These are phyloP conservation scores for Boloria euphrosyne DNA, from an alignment of 2,888 invertebrate species.

Conservation along the genomic window DNA sequence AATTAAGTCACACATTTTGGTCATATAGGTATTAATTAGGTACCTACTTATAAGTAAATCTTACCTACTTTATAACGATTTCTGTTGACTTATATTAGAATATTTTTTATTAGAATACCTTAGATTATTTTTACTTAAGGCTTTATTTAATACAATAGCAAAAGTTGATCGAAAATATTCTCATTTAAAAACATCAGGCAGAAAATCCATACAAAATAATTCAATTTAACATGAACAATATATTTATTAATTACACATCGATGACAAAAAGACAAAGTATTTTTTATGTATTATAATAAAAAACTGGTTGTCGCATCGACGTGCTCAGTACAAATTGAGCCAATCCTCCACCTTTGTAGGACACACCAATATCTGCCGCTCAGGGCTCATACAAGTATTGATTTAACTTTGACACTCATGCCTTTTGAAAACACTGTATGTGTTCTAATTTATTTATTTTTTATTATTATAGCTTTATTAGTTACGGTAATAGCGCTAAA, in stretches of 20 bases:
- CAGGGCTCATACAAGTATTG: slow-evolving; percentile 38
- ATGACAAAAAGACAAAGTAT: slow-evolving; percentile 35
- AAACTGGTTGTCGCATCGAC: slow-evolving; percentile 48
- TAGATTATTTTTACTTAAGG: too few species aligned
- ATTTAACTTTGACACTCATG: slow-evolving; percentile 31
- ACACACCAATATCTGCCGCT: slow-evolving; percentile 68
- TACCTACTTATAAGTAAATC: too few species aligned
- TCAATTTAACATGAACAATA: background rate
- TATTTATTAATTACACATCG: slow-evolving; percentile 21
- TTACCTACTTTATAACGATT: too few species aligned
- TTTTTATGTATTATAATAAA: slow-evolving; percentile 48
- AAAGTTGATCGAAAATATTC: too few species aligned
- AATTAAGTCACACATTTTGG: too few species aligned
- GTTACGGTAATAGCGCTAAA: background rate
- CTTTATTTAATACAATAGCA: too few species aligned
- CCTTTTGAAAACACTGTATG: slow-evolving; percentile 8
- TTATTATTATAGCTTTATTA: background rate
- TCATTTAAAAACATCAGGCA: too few species aligned
- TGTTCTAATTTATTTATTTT: slow-evolving; percentile 4
- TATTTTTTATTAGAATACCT: too few species aligned
- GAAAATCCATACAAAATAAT: too few species aligned
- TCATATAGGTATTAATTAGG: too few species aligned
- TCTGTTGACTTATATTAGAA: too few species aligned
- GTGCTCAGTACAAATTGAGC: slow-evolving; percentile 69
- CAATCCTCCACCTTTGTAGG: slow-evolving; percentile 66